Conservation (phyloP, 2,113 vertebrate species). For the Pterophyllum scalare region DNA sequence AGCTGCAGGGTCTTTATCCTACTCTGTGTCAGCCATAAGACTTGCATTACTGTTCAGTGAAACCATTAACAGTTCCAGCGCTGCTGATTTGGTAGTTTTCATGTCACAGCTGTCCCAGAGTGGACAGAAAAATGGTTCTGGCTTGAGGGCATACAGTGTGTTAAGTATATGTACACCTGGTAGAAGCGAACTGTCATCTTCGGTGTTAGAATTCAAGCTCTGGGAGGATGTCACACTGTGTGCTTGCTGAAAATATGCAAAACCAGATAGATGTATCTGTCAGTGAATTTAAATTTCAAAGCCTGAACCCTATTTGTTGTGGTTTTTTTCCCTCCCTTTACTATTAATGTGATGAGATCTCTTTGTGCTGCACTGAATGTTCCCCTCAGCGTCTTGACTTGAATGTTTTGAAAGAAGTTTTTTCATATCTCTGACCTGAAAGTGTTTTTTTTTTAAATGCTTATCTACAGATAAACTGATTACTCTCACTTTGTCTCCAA, state of each 20-base stretch:
- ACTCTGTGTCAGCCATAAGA: slow-evolving; percentile 33
- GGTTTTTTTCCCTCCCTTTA: not conserved
- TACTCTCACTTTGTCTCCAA: slow-evolving; percentile 23
- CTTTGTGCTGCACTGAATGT: not conserved
- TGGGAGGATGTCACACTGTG: not conserved
- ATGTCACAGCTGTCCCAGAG: slow-evolving; percentile 39
- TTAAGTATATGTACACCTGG: slow-evolving; percentile 32
- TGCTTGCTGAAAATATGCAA: slow-evolving; percentile 3
- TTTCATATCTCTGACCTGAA: slow-evolving; percentile 11
- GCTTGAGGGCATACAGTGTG: slow-evolving; percentile 33
- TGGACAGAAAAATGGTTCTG: not conserved
- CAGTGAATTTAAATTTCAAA: slow-evolving; percentile 21
- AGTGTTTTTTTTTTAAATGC: slow-evolving; percentile 13
- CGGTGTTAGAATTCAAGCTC: not conserved
- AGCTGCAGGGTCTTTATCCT: slow-evolving; percentile 50
- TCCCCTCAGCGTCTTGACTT: not conserved
- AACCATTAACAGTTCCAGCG: slow-evolving; percentile 42
- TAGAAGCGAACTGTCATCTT: slow-evolving; percentile 3
- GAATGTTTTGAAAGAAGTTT: not conserved
- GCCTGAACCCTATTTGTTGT: not conserved
- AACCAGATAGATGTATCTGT: slow-evolving; percentile 6
- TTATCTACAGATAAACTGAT: slow-evolving; percentile 38
- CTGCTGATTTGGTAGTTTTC: slow-evolving; percentile 63
- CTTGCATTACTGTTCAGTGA: slow-evolving; percentile 55
- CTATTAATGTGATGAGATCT: not conserved